Base-by-base conservation (phyloP, 2,113 vertebrate genomes). In the Eupsittula cactorum region DNA sequence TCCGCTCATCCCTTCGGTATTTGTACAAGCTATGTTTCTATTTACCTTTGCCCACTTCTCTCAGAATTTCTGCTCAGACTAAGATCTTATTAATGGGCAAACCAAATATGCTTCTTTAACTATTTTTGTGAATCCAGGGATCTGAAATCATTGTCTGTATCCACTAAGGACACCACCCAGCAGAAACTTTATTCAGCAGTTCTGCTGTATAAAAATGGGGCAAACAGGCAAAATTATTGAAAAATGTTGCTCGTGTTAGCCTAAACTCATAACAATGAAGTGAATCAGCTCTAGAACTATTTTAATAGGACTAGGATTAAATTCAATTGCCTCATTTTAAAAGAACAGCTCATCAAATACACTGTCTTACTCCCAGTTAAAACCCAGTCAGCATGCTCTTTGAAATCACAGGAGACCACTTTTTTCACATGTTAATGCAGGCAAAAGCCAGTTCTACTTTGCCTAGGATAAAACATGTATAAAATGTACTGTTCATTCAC, bases 101-200 rank as follows among this genome's bases (percentile, higher is more conserved):
- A 67, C 24, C 18, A 71, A 89, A 93, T 31, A 57, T 5, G 18
- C 52, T 76, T 20, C 53, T 91, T 89, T 41, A 76, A 60, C 8
- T n/a, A 35, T 44, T 79, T 92, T 78, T 82, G 65, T 65, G 57
- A 87, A 82, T 39, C 42, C 57, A 24, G 10, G 71, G 29, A 37
- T 83, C 46, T 41, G 63, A 67, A 77, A 74, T 55, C 0, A 0
- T 63, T 79, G 27, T 44, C 60, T 33, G 2, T 47, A 73, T 37
- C 16, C n/a, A 71, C n/a, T 25, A 92, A 75, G 5, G 42, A 44
- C 39, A 81, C 24, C 13, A 19, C 21, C 78, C 77, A 74, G 79
- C 55, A 82, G 69, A 91, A 94, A 64, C 47, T 62, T 78, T 92
- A 88, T 49, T 81, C 67, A 87, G 86, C 76, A 73, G 47, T 84